Conservation (phyloP, 2,113 vertebrate species). For the Phalacrocorax pelagicus region DNA sequence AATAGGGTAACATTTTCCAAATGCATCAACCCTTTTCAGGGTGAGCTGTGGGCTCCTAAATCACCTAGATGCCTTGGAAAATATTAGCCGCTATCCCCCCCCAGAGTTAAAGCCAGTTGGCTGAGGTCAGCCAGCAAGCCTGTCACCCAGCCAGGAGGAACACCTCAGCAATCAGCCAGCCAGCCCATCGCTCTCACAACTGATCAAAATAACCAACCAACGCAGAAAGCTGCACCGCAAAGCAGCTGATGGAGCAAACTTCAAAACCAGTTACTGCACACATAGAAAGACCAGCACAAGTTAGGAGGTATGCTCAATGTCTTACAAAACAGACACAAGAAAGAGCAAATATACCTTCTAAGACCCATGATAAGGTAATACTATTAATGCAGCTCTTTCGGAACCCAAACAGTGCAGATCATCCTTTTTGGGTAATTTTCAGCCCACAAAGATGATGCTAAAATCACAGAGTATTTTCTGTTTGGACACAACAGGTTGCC, state of each 20-base stretch:
- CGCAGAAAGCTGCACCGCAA: background rate
- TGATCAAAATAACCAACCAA: background rate
- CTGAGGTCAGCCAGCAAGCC: background rate
- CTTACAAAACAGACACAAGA: background rate
- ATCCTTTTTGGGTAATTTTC: background rate
- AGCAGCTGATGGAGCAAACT: background rate
- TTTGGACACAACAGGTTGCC: background rate
- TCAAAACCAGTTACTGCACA: background rate
- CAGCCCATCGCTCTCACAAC: constrained; percentile 22
- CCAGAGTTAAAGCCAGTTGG: background rate
- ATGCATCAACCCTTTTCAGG: constrained; percentile 12
- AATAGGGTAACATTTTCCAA: constrained; percentile 52
- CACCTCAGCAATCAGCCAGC: constrained; percentile 50
- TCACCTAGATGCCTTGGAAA: constrained; percentile 50
- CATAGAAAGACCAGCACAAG: background rate
- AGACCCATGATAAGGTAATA: background rate
- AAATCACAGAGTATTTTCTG: background rate
- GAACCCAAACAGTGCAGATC: background rate
- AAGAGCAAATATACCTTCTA: background rate
- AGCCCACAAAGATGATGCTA: background rate
- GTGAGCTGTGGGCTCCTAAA: constrained; percentile 33
- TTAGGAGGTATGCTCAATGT: background rate
- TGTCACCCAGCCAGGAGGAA: constrained; percentile 41
- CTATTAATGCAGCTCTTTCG: background rate
- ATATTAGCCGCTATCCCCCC: background rate